These are phyloP conservation scores for Mergus octosetaceus DNA, from an alignment of 2,797 vertebrate genomes.

Conservation along the genomic window DNA sequence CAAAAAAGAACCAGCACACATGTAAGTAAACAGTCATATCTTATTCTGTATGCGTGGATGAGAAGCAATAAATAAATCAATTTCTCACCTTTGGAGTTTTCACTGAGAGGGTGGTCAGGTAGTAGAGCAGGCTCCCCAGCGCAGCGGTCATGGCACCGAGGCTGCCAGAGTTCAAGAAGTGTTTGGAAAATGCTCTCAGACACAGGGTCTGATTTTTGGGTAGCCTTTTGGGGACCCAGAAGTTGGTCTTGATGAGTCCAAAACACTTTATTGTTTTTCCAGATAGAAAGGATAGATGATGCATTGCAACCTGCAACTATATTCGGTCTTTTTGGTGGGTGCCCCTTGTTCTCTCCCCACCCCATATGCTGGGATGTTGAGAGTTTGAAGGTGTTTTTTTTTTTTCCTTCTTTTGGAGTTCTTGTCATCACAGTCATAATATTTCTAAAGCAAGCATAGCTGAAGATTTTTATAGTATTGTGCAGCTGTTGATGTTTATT, in stretches of 20 bases:
- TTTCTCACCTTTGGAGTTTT: not conserved
- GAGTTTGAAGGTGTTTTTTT: not conserved
- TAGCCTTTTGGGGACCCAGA: too few species aligned
- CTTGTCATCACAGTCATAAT: not conserved
- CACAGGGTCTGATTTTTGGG: too few species aligned
- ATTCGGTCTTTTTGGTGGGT: not conserved
- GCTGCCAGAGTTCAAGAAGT: too few species aligned
- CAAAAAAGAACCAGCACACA: too few species aligned
- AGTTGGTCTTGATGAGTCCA: too few species aligned
- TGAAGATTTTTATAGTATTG: not conserved
- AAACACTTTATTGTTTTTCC: too few species aligned
- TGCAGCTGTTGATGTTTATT: slow-evolving; percentile 10
- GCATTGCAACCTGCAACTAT: not conserved
- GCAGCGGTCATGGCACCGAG: too few species aligned
- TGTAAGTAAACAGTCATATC: too few species aligned
- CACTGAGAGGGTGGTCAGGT: too few species aligned
- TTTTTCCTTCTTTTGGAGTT: accelerated
- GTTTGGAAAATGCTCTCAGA: too few species aligned
- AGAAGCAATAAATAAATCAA: not conserved
- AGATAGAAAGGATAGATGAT: not conserved
- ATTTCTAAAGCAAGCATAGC: not conserved
- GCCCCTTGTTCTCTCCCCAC: too few species aligned
- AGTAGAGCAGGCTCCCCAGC: too few species aligned
- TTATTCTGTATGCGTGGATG: not conserved
- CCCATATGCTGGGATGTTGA: not conserved